phyloP scores from a whole-genome alignment of 30 jellyfish, hydroid and myxozoan species.

The Pelagia noctiluca region DNA sequence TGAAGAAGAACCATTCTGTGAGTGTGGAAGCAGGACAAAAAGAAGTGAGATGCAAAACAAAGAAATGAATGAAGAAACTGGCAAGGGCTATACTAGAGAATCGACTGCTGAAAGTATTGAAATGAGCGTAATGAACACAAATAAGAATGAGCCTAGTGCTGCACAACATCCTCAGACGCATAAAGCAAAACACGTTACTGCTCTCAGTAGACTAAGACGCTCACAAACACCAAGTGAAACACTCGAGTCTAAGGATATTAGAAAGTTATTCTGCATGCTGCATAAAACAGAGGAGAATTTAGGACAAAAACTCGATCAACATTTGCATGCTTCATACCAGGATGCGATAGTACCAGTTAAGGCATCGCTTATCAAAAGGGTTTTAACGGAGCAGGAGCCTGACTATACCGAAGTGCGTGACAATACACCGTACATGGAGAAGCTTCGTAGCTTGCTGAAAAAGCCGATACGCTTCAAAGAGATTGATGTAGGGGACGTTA shows the following conservation, averaged over 20 bases:
- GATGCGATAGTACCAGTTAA: not conserved
- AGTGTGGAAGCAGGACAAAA: too few relatives aligned
- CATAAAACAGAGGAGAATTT: not conserved
- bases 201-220: not conserved
- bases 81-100: too few relatives aligned
- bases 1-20: too few relatives aligned
- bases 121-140: not conserved
- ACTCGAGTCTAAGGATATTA: not conserved
- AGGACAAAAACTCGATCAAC: not conserved
- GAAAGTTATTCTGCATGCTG: not conserved
- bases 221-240: not conserved
- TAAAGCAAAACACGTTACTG: not conserved
- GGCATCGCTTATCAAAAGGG: not conserved
- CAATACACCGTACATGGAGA: not conserved
- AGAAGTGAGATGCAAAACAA: too few relatives aligned
- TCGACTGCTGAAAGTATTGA: not conserved
- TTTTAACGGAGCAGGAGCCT: not conserved
- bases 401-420: not conserved
- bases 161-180: too few relatives aligned
- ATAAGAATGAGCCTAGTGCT: not conserved
- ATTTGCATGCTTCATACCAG: not conserved
- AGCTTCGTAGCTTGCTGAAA: not conserved
- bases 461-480: conserved; percentile 9
- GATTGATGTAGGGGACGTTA: conserved; percentile 18
- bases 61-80: too few relatives aligned